phyloP scores from a whole-genome alignment of 2,113 vertebrate genomes.

The Callocephalon fimbriatum region DNA sequence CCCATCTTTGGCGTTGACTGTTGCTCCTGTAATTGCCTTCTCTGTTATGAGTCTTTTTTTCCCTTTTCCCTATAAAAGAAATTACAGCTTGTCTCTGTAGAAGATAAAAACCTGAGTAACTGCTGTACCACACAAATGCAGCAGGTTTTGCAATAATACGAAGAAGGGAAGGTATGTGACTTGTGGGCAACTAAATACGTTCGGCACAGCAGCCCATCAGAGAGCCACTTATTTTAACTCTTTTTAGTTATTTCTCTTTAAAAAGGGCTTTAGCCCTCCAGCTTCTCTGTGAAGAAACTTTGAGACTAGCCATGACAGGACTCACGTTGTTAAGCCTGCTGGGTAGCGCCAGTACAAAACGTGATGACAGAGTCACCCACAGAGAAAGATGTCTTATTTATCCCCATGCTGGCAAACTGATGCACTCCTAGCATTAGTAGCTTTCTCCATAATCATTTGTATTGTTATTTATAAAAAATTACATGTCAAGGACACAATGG shows the following conservation, averaged over 20 bases:
- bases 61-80: constrained; percentile 15
- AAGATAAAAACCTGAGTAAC: constrained; percentile 68
- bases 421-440: constrained; percentile 43
- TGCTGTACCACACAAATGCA: constrained; percentile 25
- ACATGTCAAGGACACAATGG: constrained; percentile 47
- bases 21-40: constrained; percentile 33
- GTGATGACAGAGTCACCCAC: constrained; percentile 41
- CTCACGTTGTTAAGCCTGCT: constrained; percentile 32
- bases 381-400: constrained; percentile 66
- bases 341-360: constrained; percentile 3
- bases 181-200: constrained; percentile 54
- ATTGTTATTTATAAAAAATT: constrained; percentile 74
- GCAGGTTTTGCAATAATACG: constrained; percentile 34
- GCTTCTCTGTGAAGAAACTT: constrained; percentile 50
- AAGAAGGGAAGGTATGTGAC: not conserved
- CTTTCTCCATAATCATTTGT: constrained; percentile 59
- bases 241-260: constrained; percentile 1
- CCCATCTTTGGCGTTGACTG: not conserved
- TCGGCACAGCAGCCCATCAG: accelerated
- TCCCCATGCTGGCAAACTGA: constrained; percentile 47
- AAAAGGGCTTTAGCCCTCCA: constrained; percentile 15
- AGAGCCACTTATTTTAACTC: constrained; percentile 51
- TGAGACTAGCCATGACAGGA: constrained; percentile 30
- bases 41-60: constrained; percentile 8
- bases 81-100: constrained; percentile 48